These are phyloP conservation scores for Pseudorhiza aurosa DNA, from an alignment of 30 jellyfish, hydroid and myxozoan species.

Conservation along the genomic window DNA sequence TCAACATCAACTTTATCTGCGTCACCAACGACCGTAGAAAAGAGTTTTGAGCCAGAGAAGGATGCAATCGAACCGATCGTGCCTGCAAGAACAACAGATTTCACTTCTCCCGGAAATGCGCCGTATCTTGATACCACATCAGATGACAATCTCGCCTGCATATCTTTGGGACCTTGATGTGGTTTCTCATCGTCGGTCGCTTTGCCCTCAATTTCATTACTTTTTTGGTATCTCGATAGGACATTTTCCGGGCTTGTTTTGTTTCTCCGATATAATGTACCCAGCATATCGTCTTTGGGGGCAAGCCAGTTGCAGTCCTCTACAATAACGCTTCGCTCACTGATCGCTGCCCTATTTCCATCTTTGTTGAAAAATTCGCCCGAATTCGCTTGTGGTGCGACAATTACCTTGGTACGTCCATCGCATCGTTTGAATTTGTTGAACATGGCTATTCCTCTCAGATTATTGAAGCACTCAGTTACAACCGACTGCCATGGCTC, in stretches of 20 bases:
- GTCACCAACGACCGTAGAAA: conserved; percentile 70
- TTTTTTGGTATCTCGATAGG: conserved; percentile 27
- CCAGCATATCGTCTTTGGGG: not conserved
- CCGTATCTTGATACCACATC: conserved; percentile 11
- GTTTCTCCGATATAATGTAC: conserved; percentile 7
- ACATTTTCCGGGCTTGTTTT: conserved; percentile 54
- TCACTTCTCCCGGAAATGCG: conserved; percentile 52
- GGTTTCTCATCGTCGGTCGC: not conserved
- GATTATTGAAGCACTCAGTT: not conserved
- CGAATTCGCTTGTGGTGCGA: not conserved
- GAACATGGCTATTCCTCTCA: not conserved
- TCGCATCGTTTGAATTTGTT: not conserved
- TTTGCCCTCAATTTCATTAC: not conserved
- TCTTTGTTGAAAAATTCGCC: not conserved
- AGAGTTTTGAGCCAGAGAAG: conserved; percentile 58
- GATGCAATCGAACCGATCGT: conserved; percentile 85
- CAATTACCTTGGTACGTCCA: not conserved
- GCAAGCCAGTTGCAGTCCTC: not conserved
- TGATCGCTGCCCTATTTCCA: not conserved
- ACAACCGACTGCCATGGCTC: not conserved
- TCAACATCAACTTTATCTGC: conserved; percentile 77
- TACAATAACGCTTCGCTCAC: not conserved
- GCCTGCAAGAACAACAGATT: conserved; percentile 76
- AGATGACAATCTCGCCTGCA: conserved; percentile 4
- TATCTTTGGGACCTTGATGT: not conserved